Percentiles rank a stretch among this genome's conserved stretches.
These are phyloP conservation scores for Trematocara macrostoma DNA, from an alignment of 2,113 vertebrate genomes.

Conservation along the genomic window DNA sequence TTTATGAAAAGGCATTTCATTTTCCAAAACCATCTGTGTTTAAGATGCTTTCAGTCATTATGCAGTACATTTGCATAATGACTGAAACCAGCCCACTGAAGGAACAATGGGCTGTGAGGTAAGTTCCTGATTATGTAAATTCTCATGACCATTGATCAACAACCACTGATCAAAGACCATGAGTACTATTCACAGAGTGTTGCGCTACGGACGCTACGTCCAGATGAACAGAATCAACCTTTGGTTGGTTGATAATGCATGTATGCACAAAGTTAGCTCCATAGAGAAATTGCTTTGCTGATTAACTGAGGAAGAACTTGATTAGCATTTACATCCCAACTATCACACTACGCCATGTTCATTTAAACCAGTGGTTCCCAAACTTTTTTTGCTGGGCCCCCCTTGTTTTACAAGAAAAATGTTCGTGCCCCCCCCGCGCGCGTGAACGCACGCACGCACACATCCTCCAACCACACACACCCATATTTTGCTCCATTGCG, in stretches of 20 bases:
- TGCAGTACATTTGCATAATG: not conserved
- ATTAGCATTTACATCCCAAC: not conserved
- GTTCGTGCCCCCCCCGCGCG: too few species aligned
- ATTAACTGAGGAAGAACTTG: not conserved
- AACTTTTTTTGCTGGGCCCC: too few species aligned
- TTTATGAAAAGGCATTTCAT: conserved; percentile 48
- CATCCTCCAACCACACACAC: too few species aligned
- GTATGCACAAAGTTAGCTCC: not conserved
- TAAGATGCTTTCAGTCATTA: not conserved
- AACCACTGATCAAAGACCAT: not conserved
- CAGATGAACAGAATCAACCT: not conserved
- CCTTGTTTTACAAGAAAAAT: too few species aligned
- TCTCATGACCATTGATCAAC: not conserved
- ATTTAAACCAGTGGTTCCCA: not conserved
- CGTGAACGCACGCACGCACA: too few species aligned
- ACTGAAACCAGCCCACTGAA: not conserved
- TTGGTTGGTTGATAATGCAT: not conserved
- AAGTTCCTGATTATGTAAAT: not conserved
- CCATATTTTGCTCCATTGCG: too few species aligned
- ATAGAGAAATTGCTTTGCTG: not conserved
- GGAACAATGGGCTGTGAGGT: not conserved
- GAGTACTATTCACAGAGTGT: not conserved
- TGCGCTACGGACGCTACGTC: rapidly evolving
- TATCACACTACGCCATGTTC: not conserved
- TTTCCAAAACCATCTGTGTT: conserved; percentile 40